Conservation (phyloP, 2,888 invertebrate genomes). For the Biston stratarius region DNA sequence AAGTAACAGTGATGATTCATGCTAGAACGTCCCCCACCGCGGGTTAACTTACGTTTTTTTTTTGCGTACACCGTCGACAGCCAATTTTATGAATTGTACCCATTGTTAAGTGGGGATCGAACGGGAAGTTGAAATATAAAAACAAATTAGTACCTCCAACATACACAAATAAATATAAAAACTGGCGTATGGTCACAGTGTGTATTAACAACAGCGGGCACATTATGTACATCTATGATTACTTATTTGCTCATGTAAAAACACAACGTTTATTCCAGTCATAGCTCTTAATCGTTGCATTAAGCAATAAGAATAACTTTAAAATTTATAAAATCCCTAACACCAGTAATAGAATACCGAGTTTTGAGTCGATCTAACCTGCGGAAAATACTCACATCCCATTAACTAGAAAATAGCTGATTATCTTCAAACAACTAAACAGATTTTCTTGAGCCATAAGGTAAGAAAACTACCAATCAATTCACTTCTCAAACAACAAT, state of each 20-base stretch:
- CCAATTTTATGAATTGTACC: slow-evolving; percentile 73
- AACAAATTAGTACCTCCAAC: slow-evolving; percentile 81
- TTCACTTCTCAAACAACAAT: too few species aligned
- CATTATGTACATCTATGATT: neutral
- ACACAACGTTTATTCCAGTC: too few species aligned
- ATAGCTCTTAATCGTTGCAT: too few species aligned
- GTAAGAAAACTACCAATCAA: too few species aligned
- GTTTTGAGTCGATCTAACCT: too few species aligned
- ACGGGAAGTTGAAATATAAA: slow-evolving; percentile 77
- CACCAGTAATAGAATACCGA: too few species aligned
- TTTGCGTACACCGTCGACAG: slow-evolving; percentile 63
- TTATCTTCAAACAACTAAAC: too few species aligned
- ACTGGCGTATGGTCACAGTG: slow-evolving; percentile 50
- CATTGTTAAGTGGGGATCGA: slow-evolving; percentile 79
- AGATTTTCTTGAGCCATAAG: too few species aligned
- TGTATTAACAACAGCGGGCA: slow-evolving; percentile 17
- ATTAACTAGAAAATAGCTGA: too few species aligned
- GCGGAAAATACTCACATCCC: too few species aligned
- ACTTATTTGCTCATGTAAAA: neutral
- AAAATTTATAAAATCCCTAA: too few species aligned
- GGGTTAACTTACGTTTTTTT: slow-evolving; percentile 77
- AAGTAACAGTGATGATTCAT: slow-evolving; percentile 62
- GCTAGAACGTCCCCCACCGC: slow-evolving; percentile 63
- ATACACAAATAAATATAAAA: slow-evolving; percentile 54
- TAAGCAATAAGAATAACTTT: too few species aligned